phyloP scores from a whole-genome alignment of 1,140 invertebrate species.

The Notospermus geniculatus region DNA sequence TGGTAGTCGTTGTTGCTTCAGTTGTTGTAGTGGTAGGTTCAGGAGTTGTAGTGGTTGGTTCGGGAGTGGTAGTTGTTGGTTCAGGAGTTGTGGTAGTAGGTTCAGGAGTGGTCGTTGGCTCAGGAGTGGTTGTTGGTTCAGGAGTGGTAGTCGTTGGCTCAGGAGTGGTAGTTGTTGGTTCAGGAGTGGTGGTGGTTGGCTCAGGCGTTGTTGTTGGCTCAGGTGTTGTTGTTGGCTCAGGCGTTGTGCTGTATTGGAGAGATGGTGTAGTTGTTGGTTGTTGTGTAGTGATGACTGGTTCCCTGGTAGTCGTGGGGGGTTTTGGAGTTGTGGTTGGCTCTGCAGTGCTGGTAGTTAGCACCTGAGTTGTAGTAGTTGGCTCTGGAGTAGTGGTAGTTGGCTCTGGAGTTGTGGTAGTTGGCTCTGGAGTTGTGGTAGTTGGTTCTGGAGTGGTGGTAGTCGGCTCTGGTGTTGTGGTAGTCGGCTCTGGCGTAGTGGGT shows the following conservation, averaged over 20 bases:
- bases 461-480: not conserved
- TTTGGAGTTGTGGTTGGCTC: not conserved
- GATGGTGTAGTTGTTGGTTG: not conserved
- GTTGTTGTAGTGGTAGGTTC: slow-evolving; percentile 2
- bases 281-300: not conserved
- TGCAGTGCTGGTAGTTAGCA: too few species aligned
- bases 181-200: not conserved
- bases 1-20: not conserved
- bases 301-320: not conserved
- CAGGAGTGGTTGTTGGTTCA: not conserved
- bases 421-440: not conserved
- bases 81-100: not conserved
- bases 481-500: too few species aligned
- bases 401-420: not conserved
- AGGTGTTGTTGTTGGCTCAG: slow-evolving; percentile 10
- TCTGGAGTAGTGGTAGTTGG: slow-evolving; percentile 7
- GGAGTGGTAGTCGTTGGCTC: too few species aligned
- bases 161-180: not conserved
- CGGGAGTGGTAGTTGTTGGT: not conserved
- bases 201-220: too few species aligned
- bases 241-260: not conserved
- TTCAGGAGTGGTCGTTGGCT: too few species aligned
- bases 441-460: not conserved
- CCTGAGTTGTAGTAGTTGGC: slow-evolving; percentile 7
- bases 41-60: too few species aligned